phyloP scores from a whole-genome alignment of 2,113 vertebrate genomes.

The Rhinolophus sinicus region DNA sequence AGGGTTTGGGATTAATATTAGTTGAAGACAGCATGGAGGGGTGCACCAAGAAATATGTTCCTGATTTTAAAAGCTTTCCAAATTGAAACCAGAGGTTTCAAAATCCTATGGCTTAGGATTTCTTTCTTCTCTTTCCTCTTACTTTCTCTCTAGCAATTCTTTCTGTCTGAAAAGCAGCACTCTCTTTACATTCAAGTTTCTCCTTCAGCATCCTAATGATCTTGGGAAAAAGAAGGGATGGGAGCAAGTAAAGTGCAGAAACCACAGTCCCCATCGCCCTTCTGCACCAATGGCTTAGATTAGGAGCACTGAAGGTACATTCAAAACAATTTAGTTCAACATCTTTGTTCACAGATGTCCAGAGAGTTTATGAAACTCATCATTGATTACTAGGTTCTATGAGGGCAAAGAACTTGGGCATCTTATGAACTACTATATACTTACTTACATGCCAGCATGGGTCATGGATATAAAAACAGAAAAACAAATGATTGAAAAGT shows the following conservation, averaged over 20 bases:
- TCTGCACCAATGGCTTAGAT: neutral
- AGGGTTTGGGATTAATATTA: neutral
- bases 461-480: neutral
- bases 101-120: constrained; percentile 30
- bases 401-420: neutral
- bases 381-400: neutral
- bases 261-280: neutral
- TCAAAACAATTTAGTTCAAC: constrained; percentile 36
- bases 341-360: constrained; percentile 47
- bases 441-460: neutral
- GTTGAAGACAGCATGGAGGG: constrained; percentile 22
- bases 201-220: neutral
- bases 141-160: neutral
- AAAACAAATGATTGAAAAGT: neutral
- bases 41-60: constrained; percentile 37
- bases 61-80: constrained; percentile 61
- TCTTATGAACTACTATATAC: neutral
- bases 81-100: constrained; percentile 64
- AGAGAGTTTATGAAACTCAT: constrained; percentile 9
- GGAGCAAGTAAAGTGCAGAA: neutral
- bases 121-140: neutral
- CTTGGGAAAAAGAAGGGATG: neutral
- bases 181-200: neutral
- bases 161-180: neutral
- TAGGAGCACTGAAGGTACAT: neutral